These are phyloP conservation scores for Nothocercus nigrocapillus DNA, from an alignment of 2,113 vertebrate species.

Conservation along the genomic window DNA sequence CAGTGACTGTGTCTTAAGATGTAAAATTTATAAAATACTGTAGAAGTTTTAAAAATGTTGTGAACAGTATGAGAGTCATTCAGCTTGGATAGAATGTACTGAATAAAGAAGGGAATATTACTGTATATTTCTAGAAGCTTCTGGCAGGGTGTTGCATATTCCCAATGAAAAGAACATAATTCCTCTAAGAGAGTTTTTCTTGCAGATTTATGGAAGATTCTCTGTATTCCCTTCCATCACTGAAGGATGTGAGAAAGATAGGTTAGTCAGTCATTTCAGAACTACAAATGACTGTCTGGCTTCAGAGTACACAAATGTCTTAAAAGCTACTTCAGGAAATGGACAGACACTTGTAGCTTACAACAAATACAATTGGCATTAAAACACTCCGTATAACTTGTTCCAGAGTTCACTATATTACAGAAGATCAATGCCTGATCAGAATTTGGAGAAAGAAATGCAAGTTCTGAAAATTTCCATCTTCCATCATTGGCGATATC, in stretches of 20 bases:
- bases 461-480: rapidly evolving
- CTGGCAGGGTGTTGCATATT: not conserved
- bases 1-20: not conserved
- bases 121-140: not conserved
- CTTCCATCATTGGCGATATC: not conserved
- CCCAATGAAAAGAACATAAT: not conserved
- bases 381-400: not conserved
- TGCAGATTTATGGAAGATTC: not conserved
- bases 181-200: not conserved
- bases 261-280: not conserved
- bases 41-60: not conserved
- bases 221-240: not conserved
- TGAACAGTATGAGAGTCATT: not conserved
- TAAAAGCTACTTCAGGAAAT: not conserved
- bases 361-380: not conserved
- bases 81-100: not conserved
- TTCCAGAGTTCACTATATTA: not conserved
- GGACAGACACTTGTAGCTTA: not conserved
- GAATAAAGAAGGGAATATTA: not conserved
- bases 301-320: not conserved
- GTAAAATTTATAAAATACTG: not conserved
- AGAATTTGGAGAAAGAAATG: not conserved
- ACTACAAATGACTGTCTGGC: not conserved
- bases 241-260: not conserved
- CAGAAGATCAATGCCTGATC: not conserved